These are phyloP conservation scores for cattle (Bos taurus) DNA, from an alignment of 2,113 vertebrate genomes.

Conservation along the genomic window DNA sequence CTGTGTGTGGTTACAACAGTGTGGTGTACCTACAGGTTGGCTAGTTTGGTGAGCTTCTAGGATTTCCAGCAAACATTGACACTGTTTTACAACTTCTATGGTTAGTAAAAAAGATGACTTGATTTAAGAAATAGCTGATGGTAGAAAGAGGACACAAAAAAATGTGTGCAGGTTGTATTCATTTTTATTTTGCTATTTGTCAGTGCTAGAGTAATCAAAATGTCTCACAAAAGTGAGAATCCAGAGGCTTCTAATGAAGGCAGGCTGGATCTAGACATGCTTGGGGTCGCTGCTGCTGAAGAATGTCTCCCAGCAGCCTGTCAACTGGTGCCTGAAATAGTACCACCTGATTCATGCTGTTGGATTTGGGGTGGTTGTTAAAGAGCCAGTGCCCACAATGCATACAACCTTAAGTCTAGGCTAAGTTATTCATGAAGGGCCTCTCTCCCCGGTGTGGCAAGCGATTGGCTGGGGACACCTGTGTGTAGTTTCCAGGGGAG, in stretches of 20 bases:
- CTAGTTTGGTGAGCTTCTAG: not conserved
- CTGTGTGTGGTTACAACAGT: not conserved
- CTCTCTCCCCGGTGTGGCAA: not conserved
- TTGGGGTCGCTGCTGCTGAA: not conserved
- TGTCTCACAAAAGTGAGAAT: not conserved
- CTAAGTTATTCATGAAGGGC: not conserved
- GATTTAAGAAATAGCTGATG: not conserved
- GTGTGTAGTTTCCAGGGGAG: not conserved
- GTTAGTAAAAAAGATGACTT: not conserved
- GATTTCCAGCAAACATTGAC: not conserved
- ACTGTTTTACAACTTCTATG: not conserved
- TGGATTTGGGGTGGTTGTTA: not conserved
- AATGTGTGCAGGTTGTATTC: not conserved
- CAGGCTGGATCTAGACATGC: not conserved
- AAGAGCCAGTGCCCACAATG: not conserved
- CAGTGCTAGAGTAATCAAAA: not conserved
- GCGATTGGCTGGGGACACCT: not conserved
- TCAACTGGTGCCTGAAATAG: not conserved
- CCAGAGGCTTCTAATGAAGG: not conserved
- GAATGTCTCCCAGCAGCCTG: not conserved
- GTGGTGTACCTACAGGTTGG: accelerated
- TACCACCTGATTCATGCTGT: not conserved
- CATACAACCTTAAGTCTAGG: not conserved
- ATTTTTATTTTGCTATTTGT: slow-evolving; percentile 49
- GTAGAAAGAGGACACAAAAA: not conserved